These are phyloP conservation scores for Tragelaphus strepsiceros DNA, from an alignment of 2,113 vertebrate species.

Conservation along the genomic window DNA sequence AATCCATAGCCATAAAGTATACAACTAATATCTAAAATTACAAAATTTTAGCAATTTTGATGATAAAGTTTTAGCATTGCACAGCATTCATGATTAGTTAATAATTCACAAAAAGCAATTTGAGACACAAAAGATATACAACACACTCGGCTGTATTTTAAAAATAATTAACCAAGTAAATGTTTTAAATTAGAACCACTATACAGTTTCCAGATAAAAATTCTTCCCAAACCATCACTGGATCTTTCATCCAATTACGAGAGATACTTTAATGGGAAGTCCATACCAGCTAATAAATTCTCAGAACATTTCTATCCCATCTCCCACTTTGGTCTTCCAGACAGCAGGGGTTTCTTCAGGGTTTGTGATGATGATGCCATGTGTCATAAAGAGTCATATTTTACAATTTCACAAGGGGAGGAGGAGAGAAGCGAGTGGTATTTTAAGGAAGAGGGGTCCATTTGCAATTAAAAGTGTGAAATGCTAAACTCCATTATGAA, in stretches of 20 bases:
- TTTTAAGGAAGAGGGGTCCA: conserved; percentile 3
- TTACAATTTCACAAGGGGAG: not conserved
- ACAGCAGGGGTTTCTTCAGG: not conserved
- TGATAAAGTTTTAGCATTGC: not conserved
- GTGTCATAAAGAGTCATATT: conserved; percentile 21
- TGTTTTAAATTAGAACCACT: conserved; percentile 48
- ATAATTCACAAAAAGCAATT: not conserved
- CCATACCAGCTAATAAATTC: conserved; percentile 35
- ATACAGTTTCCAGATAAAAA: conserved; percentile 46
- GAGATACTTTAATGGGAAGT: not conserved
- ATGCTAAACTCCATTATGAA: conserved; percentile 79
- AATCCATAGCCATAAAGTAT: not conserved
- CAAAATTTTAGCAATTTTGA: conserved; percentile 4
- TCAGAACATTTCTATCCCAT: not conserved
- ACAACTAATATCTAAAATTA: not conserved
- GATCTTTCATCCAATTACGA: conserved; percentile 26
- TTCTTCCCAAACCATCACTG: conserved; percentile 16
- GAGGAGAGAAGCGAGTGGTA: not conserved
- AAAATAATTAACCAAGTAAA: conserved; percentile 41
- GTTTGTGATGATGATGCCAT: not conserved
- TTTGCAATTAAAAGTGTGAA: conserved; percentile 77
- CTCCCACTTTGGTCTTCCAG: not conserved
- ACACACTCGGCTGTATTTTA: conserved; percentile 16
- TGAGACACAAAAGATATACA: not conserved
- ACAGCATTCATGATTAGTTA: not conserved